A percentile compares a stretch with the other conserved stretches of the same genome.
Evolutionary conservation across 2,888 invertebrate genomes (phyloP).

Genomic region (Diadromus collaris): DNA sequence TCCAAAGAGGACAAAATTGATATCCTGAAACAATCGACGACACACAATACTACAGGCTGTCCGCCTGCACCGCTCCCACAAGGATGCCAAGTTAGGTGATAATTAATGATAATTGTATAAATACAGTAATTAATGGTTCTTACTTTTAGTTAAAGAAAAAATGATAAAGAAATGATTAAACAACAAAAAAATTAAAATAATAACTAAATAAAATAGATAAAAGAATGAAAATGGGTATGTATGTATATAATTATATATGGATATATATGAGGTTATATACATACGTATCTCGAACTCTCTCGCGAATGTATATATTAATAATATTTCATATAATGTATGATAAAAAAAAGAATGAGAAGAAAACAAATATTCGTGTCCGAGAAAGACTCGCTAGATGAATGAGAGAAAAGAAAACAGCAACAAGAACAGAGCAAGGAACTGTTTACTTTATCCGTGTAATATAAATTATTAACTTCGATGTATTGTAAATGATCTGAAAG

Average conservation of each 20-base stretch:
- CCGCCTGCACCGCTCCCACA: slow-evolving; percentile 86
- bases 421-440: slow-evolving; percentile 37
- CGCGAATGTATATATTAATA: slow-evolving; percentile 66
- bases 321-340: slow-evolving; percentile 67
- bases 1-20: slow-evolving; percentile 68
- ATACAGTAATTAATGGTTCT: slow-evolving; percentile 73
- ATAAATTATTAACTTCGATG: slow-evolving; percentile 74
- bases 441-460: slow-evolving; percentile 69
- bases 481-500: slow-evolving; percentile 78
- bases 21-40: slow-evolving; percentile 63
- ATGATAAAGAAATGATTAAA: slow-evolving; percentile 56
- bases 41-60: slow-evolving; percentile 75
- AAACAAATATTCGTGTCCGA: slow-evolving; percentile 66
- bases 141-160: slow-evolving; percentile 63
- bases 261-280: slow-evolving; percentile 15
- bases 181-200: slow-evolving; percentile 55
- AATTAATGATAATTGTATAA: slow-evolving; percentile 83
- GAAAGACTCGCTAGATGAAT: slow-evolving; percentile 70
- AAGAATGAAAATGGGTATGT: slow-evolving; percentile 62
- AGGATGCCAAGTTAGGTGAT: slow-evolving; percentile 95
- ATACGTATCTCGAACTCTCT: slow-evolving; percentile 34
- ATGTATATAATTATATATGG: slow-evolving; percentile 61
- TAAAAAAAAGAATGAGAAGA: slow-evolving; percentile 54
- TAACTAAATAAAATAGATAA: slow-evolving; percentile 53
- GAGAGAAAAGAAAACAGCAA: slow-evolving; percentile 58